phyloP scores from a whole-genome alignment of 2,113 vertebrate genomes.

The Strix uralensis region DNA sequence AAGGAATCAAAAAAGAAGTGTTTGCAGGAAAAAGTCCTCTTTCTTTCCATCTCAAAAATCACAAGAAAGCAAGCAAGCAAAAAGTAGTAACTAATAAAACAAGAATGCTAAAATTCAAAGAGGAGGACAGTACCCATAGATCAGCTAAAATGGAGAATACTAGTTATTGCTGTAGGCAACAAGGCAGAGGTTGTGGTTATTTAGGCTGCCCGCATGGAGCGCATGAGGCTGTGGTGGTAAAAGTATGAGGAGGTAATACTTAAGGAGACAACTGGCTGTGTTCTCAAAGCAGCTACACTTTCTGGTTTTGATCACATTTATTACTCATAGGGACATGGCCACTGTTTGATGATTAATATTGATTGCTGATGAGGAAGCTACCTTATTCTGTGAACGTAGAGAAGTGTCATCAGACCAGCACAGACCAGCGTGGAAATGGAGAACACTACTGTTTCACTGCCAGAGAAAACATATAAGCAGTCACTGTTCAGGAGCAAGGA shows the following conservation, averaged over 20 bases:
- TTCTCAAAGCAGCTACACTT: background rate
- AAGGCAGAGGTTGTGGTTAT: background rate
- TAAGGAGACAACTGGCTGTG: background rate
- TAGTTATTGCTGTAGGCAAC: background rate
- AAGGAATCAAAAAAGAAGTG: background rate
- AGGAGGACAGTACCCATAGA: background rate
- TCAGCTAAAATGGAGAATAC: background rate
- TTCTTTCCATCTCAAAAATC: background rate
- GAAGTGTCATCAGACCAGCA: background rate
- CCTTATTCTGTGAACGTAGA: background rate
- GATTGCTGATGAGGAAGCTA: background rate
- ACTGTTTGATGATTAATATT: background rate
- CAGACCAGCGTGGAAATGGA: background rate
- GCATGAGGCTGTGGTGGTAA: background rate
- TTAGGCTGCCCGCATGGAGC: background rate
- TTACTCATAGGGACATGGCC: background rate
- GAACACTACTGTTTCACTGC: background rate
- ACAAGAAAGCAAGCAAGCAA: background rate
- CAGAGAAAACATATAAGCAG: background rate
- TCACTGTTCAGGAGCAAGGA: background rate
- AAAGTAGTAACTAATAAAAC: background rate
- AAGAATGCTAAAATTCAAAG: background rate
- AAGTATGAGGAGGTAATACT: background rate
- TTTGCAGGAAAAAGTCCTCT: background rate
- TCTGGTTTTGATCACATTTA: background rate